phyloP scores from a whole-genome alignment of 2,797 vertebrate species.

The Pelobates cultripes region DNA sequence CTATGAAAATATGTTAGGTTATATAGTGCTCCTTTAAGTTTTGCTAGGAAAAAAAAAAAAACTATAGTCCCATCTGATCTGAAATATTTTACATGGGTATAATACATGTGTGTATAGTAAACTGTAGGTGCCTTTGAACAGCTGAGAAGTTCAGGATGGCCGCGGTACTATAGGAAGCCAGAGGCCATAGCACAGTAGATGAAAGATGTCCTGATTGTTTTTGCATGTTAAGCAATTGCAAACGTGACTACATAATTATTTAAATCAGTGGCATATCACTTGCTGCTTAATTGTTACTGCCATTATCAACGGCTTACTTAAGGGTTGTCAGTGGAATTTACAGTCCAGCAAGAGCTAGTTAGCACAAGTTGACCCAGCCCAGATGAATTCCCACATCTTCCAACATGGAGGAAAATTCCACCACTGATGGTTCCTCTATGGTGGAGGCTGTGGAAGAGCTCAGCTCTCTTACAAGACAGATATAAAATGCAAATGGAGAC shows the following conservation, averaged over 20 bases:
- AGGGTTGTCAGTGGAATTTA: background rate
- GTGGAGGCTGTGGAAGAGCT: background rate
- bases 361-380: background rate
- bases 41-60: slow-evolving; percentile 55
- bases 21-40: slow-evolving; percentile 63
- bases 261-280: slow-evolving; percentile 11
- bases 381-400: background rate
- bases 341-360: background rate
- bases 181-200: slow-evolving; percentile 53
- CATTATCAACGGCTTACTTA: background rate
- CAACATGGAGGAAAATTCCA: background rate
- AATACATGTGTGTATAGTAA: slow-evolving; percentile 70
- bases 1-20: slow-evolving; percentile 62
- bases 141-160: slow-evolving; percentile 65
- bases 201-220: slow-evolving; percentile 73
- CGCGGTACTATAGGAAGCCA: slow-evolving; percentile 56
- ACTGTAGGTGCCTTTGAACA: slow-evolving; percentile 65
- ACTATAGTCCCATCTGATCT: slow-evolving; percentile 64
- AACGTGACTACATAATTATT: slow-evolving; percentile 74
- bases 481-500: background rate
- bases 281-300: background rate
- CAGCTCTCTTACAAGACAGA: background rate
- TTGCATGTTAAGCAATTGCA: slow-evolving; percentile 77
- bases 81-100: slow-evolving; percentile 64
- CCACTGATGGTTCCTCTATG: background rate